Base-by-base conservation (phyloP, 2,888 invertebrate genomes). In the Anodontia alba region DNA sequence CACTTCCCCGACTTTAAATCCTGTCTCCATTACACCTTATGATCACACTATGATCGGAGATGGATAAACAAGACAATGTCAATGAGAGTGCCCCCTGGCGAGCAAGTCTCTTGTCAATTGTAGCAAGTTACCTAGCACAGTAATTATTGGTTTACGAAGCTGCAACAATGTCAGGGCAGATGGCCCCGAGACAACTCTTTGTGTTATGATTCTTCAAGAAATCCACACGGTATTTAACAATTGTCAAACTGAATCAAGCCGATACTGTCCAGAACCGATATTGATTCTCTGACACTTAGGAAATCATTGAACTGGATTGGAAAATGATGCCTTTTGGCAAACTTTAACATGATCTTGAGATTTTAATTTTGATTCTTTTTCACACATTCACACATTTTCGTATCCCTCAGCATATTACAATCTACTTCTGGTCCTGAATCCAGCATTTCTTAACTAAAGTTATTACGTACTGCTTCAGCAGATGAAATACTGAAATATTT, bases 231-330 rank as follows among this genome's bases (percentile, higher is more conserved):
- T 62, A 23, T 62, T 62, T 62, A 62, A 26, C 54, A 33, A 62
- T 62, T 62, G 62, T 62, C 62, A 62, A 62, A 62, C 17, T 62
- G 62, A 62, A 62, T 62, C 33, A 33, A 17, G 2, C 31, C 33
- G 62, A 62, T 62, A 62, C 15, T 62, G 62, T 62, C 62, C 62
- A 33, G 33, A 10, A 2, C 31, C 33, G 5, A 3, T 62, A 62
- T 62, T 33, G 62, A 62, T 33, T 31, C 26, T 20, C 33, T 17
- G 20, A 62, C 62, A 62, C 62, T 62, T 62, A 62, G 33, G 33
- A 62, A 62, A 62, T 62, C 62, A 62, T 2, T 62, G 62, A 62
- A 62, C 33, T 62, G 62, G 33, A 62, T 62, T 62, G 10, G 33
- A 62, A 38, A 62, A 33, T 62, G 33, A 62, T 62, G 33, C 62